phyloP scores from a whole-genome alignment of 2,888 invertebrate genomes.

The Ophion slaviceki region DNA sequence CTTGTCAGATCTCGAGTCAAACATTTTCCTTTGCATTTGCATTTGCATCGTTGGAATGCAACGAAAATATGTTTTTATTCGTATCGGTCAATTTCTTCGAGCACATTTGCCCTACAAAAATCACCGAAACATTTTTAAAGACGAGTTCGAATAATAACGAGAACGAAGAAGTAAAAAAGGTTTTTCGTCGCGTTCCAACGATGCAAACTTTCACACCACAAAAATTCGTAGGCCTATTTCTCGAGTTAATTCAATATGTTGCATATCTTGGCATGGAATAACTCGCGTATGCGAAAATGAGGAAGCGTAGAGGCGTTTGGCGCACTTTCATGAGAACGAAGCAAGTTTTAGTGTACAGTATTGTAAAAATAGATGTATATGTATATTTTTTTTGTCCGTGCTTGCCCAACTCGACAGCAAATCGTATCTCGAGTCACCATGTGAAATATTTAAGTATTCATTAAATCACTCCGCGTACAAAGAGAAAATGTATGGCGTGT shows the following conservation, averaged over 20 bases:
- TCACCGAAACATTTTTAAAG: too few relatives aligned
- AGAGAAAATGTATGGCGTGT: conserved; percentile 44
- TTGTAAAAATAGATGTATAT: conserved; percentile 51
- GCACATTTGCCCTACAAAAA: too few relatives aligned
- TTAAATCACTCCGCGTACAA: conserved; percentile 55
- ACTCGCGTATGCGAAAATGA: background rate
- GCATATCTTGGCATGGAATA: background rate
- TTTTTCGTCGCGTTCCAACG: too few relatives aligned
- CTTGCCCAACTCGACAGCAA: conserved; percentile 54
- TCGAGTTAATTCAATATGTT: background rate
- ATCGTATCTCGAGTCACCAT: conserved; percentile 41
- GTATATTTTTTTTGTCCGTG: conserved; percentile 53
- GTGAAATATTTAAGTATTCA: conserved; percentile 27
- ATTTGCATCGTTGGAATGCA: too few relatives aligned
- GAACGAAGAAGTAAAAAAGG: too few relatives aligned
- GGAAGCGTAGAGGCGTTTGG: conserved; percentile 33
- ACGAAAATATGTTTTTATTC: too few relatives aligned
- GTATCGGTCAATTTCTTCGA: too few relatives aligned
- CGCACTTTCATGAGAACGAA: conserved; percentile 52
- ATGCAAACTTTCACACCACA: too few relatives aligned
- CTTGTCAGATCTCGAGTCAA: too few relatives aligned
- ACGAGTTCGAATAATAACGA: too few relatives aligned
- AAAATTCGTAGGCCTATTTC: background rate
- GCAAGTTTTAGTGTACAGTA: conserved; percentile 62
- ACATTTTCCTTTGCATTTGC: too few relatives aligned